A percentile compares a stretch with the other conserved stretches of the same genome.
Evolutionary conservation across 2,113 vertebrate species (phyloP).

Genomic region (Prionailurus viverrinus): DNA sequence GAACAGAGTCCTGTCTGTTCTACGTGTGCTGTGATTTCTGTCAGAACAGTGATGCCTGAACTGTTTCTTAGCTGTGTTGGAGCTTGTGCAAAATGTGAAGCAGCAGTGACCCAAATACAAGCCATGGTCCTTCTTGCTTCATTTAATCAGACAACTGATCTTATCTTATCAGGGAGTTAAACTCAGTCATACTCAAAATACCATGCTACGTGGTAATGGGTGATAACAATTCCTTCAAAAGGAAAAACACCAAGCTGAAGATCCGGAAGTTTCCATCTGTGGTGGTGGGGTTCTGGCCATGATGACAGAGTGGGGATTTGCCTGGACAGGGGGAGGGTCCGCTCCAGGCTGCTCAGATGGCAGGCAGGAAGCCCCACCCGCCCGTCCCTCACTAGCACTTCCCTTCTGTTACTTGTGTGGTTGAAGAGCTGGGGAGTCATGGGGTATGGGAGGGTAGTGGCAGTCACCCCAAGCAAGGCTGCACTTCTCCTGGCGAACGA

Average conservation of each 20-base stretch:
- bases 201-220: not conserved
- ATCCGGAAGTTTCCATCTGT: not conserved
- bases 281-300: not conserved
- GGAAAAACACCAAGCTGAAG: not conserved
- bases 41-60: not conserved
- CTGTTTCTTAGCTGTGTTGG: not conserved
- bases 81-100: not conserved
- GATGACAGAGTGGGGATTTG: not conserved
- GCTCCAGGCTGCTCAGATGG: too few relatives aligned
- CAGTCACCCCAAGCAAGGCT: not conserved
- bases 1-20: not conserved
- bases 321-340: not conserved
- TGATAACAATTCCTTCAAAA: not conserved
- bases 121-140: not conserved
- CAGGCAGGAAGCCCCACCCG: not conserved
- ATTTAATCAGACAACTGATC: not conserved
- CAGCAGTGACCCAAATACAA: fast-evolving
- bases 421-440: not conserved
- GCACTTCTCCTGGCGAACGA: not conserved
- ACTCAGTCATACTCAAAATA: not conserved
- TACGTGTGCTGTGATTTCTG: not conserved
- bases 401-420: slow-evolving; percentile 48
- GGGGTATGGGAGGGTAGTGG: not conserved
- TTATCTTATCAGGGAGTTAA: not conserved
- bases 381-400: not conserved